Conservation (phyloP, 2,113 vertebrate genomes). For the Ciconia boyciana region DNA sequence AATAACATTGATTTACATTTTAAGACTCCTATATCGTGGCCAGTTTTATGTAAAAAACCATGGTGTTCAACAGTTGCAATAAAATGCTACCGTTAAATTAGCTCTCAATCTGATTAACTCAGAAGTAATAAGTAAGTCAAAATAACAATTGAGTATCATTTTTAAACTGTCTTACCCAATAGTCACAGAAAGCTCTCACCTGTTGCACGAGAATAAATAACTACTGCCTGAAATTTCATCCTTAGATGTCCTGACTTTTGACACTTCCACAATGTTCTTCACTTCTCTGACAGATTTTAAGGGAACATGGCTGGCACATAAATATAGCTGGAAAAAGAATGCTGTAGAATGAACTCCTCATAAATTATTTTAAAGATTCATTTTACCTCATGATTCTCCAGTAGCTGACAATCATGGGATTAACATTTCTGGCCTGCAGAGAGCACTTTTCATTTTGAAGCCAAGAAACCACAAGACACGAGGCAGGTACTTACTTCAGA, state of each 20-base stretch:
- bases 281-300: neutral
- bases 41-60: neutral
- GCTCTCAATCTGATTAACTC: neutral
- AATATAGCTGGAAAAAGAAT: neutral
- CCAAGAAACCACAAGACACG: neutral
- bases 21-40: neutral
- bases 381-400: constrained; percentile 2
- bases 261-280: neutral
- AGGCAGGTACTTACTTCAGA: neutral
- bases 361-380: constrained; percentile 5
- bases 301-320: neutral
- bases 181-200: neutral
- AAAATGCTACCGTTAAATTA: neutral
- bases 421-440: neutral
- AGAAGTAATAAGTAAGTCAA: neutral
- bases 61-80: neutral
- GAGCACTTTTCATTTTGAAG: neutral
- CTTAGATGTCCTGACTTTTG: neutral
- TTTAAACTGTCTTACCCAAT: neutral
- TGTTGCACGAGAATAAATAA: neutral
- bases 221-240: neutral
- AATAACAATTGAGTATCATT: neutral
- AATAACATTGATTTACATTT: neutral
- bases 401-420: constrained; percentile 2
- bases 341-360: neutral